These are phyloP conservation scores for Aphelenchoides besseyi DNA, from an alignment of 1,140 invertebrate species.

Conservation along the genomic window DNA sequence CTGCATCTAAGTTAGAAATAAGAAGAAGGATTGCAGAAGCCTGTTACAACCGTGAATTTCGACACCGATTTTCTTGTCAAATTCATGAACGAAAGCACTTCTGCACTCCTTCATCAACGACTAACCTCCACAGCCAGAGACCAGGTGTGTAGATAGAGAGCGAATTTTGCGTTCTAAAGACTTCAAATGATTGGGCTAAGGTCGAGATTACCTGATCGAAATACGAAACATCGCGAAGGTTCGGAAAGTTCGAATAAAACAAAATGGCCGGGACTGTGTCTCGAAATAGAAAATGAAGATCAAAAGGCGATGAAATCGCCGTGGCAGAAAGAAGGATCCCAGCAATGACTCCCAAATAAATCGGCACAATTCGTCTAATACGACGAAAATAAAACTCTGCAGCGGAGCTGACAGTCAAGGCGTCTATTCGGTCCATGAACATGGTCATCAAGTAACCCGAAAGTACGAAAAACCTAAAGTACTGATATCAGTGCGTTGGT, in stretches of 20 bases:
- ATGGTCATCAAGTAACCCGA: slow-evolving; percentile 3
- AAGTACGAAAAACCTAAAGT: slow-evolving; percentile 3
- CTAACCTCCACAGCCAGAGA: not conserved
- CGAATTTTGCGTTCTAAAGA: not conserved
- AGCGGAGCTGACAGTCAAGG: not conserved
- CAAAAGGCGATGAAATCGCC: not conserved
- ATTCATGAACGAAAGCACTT: no score
- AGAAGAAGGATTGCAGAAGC: no score
- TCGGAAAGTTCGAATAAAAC: not conserved
- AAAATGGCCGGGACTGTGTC: not conserved
- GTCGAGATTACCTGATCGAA: not conserved
- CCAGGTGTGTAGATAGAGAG: not conserved
- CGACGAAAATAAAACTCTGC: not conserved
- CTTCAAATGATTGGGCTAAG: not conserved
- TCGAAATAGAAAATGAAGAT: not conserved
- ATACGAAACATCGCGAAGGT: not conserved
- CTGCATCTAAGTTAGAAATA: no score
- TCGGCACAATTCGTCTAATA: not conserved
- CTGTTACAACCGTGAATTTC: no score
- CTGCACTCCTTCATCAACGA: no score
- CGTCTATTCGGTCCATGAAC: not conserved
- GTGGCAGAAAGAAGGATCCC: slow-evolving; percentile 8
- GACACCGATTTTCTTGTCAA: no score
- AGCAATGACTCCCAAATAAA: not conserved
- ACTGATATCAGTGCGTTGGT: no score